phyloP scores from a whole-genome alignment of 2,113 vertebrate genomes.

The mouse (Mus musculus) region GRCm39 chrX:87122501-87123000 shows the following conservation, averaged over 20 bases:
- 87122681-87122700: neutral
- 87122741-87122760: neutral
- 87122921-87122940: neutral
- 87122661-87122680: neutral
- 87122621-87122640: neutral
- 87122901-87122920: neutral
- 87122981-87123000: neutral
- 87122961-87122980: neutral
- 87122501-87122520: neutral
- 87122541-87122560: neutral
- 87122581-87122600: neutral
- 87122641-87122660: neutral
- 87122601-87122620: constrained; percentile 18
- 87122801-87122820: neutral
- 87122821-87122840: neutral
- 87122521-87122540: neutral
- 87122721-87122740: neutral
- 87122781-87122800: neutral
- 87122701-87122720: neutral
- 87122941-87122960: too few species aligned
- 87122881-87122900: neutral
- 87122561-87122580: neutral
- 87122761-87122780: constrained; percentile 8
- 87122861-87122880: neutral
- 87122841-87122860: neutral